Base-by-base conservation (phyloP, 2,888 invertebrate genomes). In the Nezara viridula region DNA sequence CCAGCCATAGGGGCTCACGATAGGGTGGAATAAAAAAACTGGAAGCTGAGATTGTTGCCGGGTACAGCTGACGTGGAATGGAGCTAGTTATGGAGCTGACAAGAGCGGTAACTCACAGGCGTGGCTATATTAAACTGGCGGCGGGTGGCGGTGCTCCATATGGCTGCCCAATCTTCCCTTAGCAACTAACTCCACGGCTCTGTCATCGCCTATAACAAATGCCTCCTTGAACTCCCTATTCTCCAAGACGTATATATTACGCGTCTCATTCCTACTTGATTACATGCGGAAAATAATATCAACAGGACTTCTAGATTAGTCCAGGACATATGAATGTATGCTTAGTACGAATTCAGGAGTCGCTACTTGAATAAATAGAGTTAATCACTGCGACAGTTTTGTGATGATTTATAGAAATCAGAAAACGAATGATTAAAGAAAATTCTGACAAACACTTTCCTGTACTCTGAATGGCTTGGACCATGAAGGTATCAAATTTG, bases 41-140 rank as follows among this genome's bases (percentile, higher is more conserved):
- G 66, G 66, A 66, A 32, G 32, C 32, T 32, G 66, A 66, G 66
- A 66, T 66, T 66, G 66, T 66, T 32, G 66, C 66, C 32, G 16
- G 66, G 66, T 66, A 66, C 66, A 66, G 66, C 66, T 66, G 66
- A 66, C 66, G 66, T 66, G 66, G 66, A 66, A 66, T 66, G 66
- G 66, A 66, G 66, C 66, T 66, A 66, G 66, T 66, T 66, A 66
- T 66, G 66, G 66, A 66, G 77, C 40, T 77, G 77, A 77, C 77
- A 77, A 77, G 40, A 40, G 40, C 81, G 40, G 81, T 81, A 81
- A 81, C 81, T 81, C 81, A 81, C n/a, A 44, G 44, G 40, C 60
- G 66, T 55, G 87, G 44, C 60, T 87, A 87, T 87, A 87, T 87
- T 87, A 87, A 87, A 87, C 60, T 19, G 81, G 44, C 47, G 44